Evolutionary conservation across 2,797 vertebrate genomes (phyloP).

Genomic region (Cyclura pinguis): DNA sequence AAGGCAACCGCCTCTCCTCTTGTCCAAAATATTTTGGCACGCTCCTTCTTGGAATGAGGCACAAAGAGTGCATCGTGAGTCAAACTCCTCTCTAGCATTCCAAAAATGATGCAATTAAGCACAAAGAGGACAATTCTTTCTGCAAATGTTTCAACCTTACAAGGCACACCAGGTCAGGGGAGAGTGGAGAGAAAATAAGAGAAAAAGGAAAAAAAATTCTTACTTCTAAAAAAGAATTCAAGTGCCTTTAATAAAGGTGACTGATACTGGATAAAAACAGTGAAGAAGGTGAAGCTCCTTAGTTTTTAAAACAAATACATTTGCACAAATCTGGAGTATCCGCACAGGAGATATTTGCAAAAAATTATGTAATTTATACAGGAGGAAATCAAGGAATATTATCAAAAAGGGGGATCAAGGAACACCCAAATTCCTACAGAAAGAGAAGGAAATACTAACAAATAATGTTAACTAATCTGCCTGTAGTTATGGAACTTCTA

Average conservation of each 20-base stretch:
- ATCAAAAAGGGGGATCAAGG: too few relatives aligned
- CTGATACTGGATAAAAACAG: conserved; percentile 48
- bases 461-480: not conserved
- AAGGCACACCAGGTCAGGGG: conserved; percentile 50
- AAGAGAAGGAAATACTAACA: conserved; percentile 5
- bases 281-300: conserved; percentile 30
- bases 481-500: not conserved
- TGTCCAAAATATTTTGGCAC: conserved; percentile 90
- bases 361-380: not conserved
- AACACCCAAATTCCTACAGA: not conserved
- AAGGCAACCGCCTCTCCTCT: conserved; percentile 88
- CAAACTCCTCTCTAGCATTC: conserved; percentile 81
- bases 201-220: conserved; percentile 33
- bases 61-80: conserved; percentile 82
- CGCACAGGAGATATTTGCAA: not conserved
- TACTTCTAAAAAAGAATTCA: conserved; percentile 15
- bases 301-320: conserved; percentile 11
- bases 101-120: conserved; percentile 88
- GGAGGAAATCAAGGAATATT: not conserved
- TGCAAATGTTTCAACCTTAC: conserved; percentile 87
- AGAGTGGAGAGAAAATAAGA: conserved; percentile 50
- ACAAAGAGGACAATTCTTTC: conserved; percentile 93
- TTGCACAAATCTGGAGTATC: conserved; percentile 16
- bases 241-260: conserved; percentile 33
- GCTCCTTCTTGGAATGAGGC: conserved; percentile 84